Percentiles rank a stretch among this genome's conserved stretches.
phyloP scores from a whole-genome alignment of 92 coral and sea anemone genomes.

The Diadumene lineata region DNA sequence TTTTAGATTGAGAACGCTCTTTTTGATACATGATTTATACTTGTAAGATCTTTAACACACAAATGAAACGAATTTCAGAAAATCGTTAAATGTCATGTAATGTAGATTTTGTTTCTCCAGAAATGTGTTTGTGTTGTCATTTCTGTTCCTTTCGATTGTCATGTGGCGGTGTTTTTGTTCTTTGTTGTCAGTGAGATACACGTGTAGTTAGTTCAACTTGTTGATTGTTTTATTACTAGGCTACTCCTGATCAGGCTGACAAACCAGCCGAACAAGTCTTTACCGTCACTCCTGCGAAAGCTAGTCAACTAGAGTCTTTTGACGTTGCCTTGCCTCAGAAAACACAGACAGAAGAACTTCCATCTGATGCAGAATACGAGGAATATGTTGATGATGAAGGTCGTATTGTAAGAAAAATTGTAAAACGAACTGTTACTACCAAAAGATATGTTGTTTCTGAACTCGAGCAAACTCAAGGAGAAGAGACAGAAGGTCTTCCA shows the following conservation, averaged over 20 bases:
- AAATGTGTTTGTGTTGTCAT: neutral
- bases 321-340: constrained; percentile 34
- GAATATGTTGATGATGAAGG: constrained; percentile 79
- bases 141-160: neutral
- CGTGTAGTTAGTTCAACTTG: constrained; percentile 14
- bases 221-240: constrained; percentile 24
- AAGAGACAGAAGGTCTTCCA: constrained; percentile 7
- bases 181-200: neutral
- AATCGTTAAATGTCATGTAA: too few relatives aligned
- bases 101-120: too few relatives aligned
- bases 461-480: constrained; percentile 15
- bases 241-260: constrained; percentile 41
- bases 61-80: too few relatives aligned
- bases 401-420: constrained; percentile 66
- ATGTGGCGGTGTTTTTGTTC: neutral
- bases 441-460: constrained; percentile 23
- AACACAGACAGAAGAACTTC: constrained; percentile 42
- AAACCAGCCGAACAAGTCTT: constrained; percentile 35
- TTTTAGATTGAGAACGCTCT: too few relatives aligned
- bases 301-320: constrained; percentile 35
- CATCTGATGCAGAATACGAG: constrained; percentile 55
- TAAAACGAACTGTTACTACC: constrained; percentile 55
- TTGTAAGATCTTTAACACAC: too few relatives aligned
- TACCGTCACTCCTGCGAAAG: constrained; percentile 36
- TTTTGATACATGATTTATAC: too few relatives aligned